phyloP scores from a whole-genome alignment of 2,113 vertebrate genomes.

The Ceyx melanurus region DNA sequence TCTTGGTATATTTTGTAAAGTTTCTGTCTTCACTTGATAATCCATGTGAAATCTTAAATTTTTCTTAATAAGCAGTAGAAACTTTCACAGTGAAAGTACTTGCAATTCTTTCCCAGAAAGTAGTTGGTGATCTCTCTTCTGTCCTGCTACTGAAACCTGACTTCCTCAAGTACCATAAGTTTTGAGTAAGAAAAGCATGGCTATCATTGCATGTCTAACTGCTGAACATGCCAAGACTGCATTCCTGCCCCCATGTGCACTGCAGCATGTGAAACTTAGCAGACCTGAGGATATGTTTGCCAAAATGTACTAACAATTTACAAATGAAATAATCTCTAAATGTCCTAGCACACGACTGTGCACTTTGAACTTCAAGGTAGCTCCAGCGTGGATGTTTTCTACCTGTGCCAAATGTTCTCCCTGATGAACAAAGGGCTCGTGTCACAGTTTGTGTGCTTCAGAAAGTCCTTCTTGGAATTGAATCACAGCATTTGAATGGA shows the following conservation, averaged over 20 bases:
- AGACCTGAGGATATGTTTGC: not conserved
- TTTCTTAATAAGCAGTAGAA: not conserved
- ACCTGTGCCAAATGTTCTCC: not conserved
- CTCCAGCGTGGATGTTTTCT: not conserved
- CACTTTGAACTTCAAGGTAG: not conserved
- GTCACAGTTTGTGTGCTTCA: not conserved
- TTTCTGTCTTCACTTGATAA: not conserved
- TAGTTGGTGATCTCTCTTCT: not conserved
- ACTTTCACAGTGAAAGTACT: not conserved
- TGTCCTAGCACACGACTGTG: rapidly evolving
- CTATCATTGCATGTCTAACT: conserved; percentile 1
- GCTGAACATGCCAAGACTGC: not conserved
- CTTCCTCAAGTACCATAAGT: not conserved
- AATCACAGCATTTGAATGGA: conserved; percentile 14
- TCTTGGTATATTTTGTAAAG: not conserved
- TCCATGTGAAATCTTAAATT: not conserved
- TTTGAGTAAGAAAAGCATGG: conserved; percentile 1
- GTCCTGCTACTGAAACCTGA: rapidly evolving
- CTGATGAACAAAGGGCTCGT: not conserved
- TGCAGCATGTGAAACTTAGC: not conserved
- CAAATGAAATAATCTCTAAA: not conserved
- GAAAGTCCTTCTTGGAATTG: not conserved
- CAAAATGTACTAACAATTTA: not conserved
- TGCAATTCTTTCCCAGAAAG: not conserved
- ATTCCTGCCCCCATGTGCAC: not conserved